Conservation (phyloP, 2,888 invertebrate species). For the Cartodere bifasciata region DNA sequence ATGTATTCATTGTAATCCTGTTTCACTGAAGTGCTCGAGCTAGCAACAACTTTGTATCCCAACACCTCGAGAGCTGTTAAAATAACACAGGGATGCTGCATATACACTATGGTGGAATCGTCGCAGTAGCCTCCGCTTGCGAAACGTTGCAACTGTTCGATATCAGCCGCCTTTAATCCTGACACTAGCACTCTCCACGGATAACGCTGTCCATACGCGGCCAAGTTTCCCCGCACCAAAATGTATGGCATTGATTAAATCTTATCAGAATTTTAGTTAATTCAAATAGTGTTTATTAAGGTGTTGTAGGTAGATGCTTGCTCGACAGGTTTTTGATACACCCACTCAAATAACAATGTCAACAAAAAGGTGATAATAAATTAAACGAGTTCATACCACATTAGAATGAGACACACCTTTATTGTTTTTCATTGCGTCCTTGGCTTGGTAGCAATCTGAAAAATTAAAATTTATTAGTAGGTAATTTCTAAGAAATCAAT, state of each 20-base stretch:
- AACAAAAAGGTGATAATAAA: too few relatives aligned
- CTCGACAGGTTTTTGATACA: too few relatives aligned
- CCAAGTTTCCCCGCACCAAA: constrained; percentile 77
- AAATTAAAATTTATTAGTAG: too few relatives aligned
- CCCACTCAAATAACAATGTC: too few relatives aligned
- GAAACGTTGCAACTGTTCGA: constrained; percentile 71
- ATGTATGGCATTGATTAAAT: constrained; percentile 66
- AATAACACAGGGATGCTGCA: constrained; percentile 79
- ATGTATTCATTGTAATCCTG: constrained; percentile 84
- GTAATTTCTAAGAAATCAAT: too few relatives aligned
- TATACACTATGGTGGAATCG: constrained; percentile 73
- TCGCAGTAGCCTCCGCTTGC: constrained; percentile 75
- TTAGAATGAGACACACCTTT: too few relatives aligned
- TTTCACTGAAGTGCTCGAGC: constrained; percentile 73
- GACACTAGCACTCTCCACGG: constrained; percentile 81
- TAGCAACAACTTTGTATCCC: constrained; percentile 79
- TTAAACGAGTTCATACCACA: too few relatives aligned
- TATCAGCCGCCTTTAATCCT: constrained; percentile 72
- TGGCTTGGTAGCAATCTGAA: too few relatives aligned
- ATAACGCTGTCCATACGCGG: constrained; percentile 75
- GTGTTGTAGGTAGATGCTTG: too few relatives aligned
- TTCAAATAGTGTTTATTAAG: too few relatives aligned
- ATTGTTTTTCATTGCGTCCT: too few relatives aligned
- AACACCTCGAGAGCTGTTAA: constrained; percentile 77
- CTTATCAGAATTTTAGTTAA: constrained; percentile 9